Conservation (phyloP, 2,888 invertebrate species). For the Allacma fusca region DNA sequence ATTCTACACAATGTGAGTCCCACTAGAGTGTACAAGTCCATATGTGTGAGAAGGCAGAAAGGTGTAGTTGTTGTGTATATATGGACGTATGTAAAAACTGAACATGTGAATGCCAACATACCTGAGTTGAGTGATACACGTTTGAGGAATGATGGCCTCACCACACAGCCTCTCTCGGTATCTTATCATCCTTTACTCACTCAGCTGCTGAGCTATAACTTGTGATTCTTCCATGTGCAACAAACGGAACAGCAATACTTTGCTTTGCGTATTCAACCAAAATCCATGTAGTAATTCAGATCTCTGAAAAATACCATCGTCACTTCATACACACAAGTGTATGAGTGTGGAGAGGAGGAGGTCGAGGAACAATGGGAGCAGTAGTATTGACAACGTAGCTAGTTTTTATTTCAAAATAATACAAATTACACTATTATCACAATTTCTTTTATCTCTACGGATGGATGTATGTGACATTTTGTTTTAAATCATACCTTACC, state of each 20-base stretch:
- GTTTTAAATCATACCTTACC: not conserved
- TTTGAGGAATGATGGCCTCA: constrained; percentile 3
- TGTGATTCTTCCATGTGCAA: constrained; percentile 24
- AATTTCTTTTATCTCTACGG: not conserved
- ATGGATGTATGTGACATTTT: not conserved
- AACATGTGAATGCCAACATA: not conserved
- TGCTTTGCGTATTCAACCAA: constrained; percentile 19
- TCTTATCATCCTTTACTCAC: constrained; percentile 23
- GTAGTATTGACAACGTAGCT: not conserved
- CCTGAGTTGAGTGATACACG: not conserved
- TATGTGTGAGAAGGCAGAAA: no score
- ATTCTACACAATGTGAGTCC: not conserved
- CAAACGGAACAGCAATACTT: not conserved
- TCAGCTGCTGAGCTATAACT: constrained; percentile 3
- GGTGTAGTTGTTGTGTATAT: not conserved
- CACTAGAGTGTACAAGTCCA: no score
- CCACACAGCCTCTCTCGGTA: constrained; percentile 14
- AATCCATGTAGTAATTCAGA: not conserved
- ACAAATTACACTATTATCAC: not conserved
- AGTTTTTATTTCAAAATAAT: constrained; percentile 11
- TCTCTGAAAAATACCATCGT: not conserved
- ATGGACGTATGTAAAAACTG: not conserved
- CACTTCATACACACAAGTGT: not conserved
- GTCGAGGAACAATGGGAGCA: not conserved
- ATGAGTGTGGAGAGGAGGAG: not conserved